phyloP scores from a whole-genome alignment of 1,140 invertebrate species.

The Zaprionus nigranus region DNA sequence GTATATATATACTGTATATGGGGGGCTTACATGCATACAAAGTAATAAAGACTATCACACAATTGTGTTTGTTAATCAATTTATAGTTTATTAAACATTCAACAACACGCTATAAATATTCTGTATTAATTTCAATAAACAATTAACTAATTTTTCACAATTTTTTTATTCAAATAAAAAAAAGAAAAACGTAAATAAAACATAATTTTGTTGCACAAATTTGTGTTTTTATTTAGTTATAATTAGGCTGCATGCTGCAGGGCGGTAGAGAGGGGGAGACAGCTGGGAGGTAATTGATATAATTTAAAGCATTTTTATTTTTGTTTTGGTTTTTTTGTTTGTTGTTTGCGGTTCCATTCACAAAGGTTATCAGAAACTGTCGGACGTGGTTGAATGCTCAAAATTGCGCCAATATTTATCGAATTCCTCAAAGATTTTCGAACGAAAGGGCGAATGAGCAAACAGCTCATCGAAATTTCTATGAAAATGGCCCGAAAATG shows the following conservation, averaged over 20 bases:
- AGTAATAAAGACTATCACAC: constrained; percentile 64
- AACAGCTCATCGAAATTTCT: constrained; percentile 70
- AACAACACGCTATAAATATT: constrained; percentile 70
- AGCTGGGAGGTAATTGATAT: constrained; percentile 7
- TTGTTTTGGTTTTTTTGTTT: neutral
- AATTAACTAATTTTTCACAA: constrained; percentile 12
- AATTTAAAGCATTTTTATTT: constrained; percentile 49
- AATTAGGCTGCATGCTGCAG: constrained; percentile 64
- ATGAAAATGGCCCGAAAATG: constrained; percentile 55
- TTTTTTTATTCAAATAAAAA: constrained; percentile 44
- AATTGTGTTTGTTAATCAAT: constrained; percentile 66
- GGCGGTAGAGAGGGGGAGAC: neutral
- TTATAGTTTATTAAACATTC: constrained; percentile 79
- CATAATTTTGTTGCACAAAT: constrained; percentile 19
- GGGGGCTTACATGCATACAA: constrained; percentile 51
- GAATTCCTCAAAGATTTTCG: constrained; percentile 78
- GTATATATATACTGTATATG: constrained; percentile 5
- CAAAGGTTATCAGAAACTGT: constrained; percentile 54
- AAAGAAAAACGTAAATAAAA: constrained; percentile 13
- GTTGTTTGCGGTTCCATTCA: constrained; percentile 56
- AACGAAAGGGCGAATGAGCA: constrained; percentile 73
- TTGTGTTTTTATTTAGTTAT: constrained; percentile 23
- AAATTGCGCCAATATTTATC: constrained; percentile 83
- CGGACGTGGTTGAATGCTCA: constrained; percentile 50
- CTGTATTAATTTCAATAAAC: constrained; percentile 37